Evolutionary conservation across 2,888 invertebrate genomes (phyloP), one percentile per base, ranked within the genome.

Genomic region (Ophonus ardosiacus): DNA sequence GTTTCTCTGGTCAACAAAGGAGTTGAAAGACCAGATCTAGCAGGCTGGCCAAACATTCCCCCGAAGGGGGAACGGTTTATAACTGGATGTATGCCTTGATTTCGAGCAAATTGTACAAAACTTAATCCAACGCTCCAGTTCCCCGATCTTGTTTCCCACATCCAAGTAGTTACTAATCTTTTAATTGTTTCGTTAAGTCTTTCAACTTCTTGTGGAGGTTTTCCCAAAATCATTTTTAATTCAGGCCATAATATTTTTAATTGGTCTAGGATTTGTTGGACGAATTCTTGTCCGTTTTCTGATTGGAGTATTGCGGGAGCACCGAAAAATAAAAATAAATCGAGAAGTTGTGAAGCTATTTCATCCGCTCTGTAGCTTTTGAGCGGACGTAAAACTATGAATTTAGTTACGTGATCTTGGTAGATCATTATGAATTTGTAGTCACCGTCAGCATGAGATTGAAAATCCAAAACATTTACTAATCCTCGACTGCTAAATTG

Each of bases 361-460:
- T 91, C 90, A 68, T 84, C 87, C 0, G 90, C 89, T 84, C 86
- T 85, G 84, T 90, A 90, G 4, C 86, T 88, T 87, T 88, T 86
- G 13, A 91, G 86, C 6, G 91, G 84, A 74, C 90, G 86, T 3
- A 91, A 86, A 13, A 87, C 71, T 15, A 91, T 88, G 88, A 91
- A 91, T 88, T 91, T 90, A 13, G 90, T 91, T 0, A 88, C 79
- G 86, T 90, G 89, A 83, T 90, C 90, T 87, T 91, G 90, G 81
- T 90, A 90, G 4, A 89, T 88, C 81, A 91, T 84, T 40, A 91
- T 89, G 85, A 90, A 91, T 84, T 89, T 90, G 86, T 85, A 89
- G 31, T 88, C 85, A 15, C 86, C 86, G 87, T 91, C 90, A 68
- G 87, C 63, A 71, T 89, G 87, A 7, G 88, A 84, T 85, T 91